Percentiles rank a stretch among this genome's conserved stretches.
These are phyloP conservation scores for Halcyon smyrnensis DNA, from an alignment of 2,797 vertebrate genomes.

Conservation along the genomic window DNA sequence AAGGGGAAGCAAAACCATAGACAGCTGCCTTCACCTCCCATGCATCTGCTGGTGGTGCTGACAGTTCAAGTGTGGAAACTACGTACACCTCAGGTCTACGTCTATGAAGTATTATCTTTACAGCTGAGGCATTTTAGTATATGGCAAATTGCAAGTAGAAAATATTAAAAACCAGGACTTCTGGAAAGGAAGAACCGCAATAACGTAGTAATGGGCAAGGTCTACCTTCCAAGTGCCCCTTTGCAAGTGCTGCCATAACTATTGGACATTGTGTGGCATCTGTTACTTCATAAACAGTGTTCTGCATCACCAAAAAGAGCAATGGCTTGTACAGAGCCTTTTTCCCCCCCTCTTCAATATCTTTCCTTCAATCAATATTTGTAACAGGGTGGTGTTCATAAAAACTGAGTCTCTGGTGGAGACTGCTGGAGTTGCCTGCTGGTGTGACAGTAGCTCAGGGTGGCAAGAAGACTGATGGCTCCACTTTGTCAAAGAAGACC, in stretches of 20 bases:
- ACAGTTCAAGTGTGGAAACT: neutral
- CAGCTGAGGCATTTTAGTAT: slow-evolving; percentile 32
- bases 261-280: neutral
- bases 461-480: accelerated
- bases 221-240: neutral
- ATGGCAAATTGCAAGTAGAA: slow-evolving; percentile 33
- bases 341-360: neutral
- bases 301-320: neutral
- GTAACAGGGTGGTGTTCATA: neutral
- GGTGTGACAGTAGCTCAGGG: neutral
- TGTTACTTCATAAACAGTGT: neutral
- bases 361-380: neutral
- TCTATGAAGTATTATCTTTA: neutral
- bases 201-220: slow-evolving; percentile 4
- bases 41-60: neutral
- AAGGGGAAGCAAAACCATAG: neutral
- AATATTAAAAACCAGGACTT: slow-evolving; percentile 44
- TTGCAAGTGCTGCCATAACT: slow-evolving; percentile 7
- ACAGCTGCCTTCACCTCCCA: slow-evolving; percentile 6
- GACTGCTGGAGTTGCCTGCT: neutral
- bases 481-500: accelerated
- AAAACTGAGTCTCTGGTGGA: neutral
- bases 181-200: slow-evolving; percentile 8
- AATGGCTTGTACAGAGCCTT: neutral
- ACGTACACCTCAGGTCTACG: neutral